Conservation (phyloP, 2,888 invertebrate genomes). For the Ariolimax columbianus region DNA sequence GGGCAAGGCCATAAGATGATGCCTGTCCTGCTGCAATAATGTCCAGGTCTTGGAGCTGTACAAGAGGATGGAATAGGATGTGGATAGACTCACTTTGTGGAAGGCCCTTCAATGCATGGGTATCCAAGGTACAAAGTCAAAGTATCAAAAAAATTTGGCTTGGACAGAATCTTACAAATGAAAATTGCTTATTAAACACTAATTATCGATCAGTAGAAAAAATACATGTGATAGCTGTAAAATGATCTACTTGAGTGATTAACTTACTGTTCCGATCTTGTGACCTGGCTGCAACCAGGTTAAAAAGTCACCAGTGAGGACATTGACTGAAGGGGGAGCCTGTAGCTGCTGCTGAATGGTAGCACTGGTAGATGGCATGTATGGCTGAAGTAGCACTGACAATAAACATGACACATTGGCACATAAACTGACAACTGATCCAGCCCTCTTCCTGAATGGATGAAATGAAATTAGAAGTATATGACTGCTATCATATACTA, state of each 20-base stretch:
- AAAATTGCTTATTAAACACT: too few relatives aligned
- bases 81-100: too few relatives aligned
- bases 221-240: not conserved
- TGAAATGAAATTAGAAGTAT: not conserved
- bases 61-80: too few relatives aligned
- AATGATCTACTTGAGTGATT: not conserved
- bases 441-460: constrained; percentile 83
- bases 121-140: too few relatives aligned
- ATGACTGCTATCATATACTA: not conserved
- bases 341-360: constrained; percentile 87
- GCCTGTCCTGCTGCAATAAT: too few relatives aligned
- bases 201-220: too few relatives aligned
- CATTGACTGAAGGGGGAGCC: constrained; percentile 79
- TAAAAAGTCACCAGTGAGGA: constrained; percentile 75
- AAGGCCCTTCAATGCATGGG: too few relatives aligned
- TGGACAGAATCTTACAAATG: too few relatives aligned
- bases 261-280: constrained; percentile 85
- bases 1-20: too few relatives aligned
- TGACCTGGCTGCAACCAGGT: constrained; percentile 88
- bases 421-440: constrained; percentile 90
- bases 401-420: constrained; percentile 89
- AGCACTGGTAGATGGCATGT: constrained; percentile 90
- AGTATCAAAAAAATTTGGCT: too few relatives aligned
- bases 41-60: too few relatives aligned
- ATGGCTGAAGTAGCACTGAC: constrained; percentile 90